These are phyloP conservation scores for Macaria liturata DNA, from an alignment of 2,888 invertebrate species.

Conservation along the genomic window DNA sequence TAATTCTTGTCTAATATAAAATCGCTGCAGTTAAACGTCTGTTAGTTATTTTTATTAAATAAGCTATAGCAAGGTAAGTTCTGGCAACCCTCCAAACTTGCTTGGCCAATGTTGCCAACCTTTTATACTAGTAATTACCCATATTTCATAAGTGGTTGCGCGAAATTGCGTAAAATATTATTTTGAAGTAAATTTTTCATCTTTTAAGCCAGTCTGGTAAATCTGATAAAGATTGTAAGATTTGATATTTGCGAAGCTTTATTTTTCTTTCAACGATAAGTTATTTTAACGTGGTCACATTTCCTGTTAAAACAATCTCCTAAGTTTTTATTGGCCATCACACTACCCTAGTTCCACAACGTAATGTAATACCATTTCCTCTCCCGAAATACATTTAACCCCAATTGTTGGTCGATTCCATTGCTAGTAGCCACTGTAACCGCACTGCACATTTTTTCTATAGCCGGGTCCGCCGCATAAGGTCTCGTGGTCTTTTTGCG, in stretches of 20 bases:
- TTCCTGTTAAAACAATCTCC: too few relatives aligned
- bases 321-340: too few relatives aligned
- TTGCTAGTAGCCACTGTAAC: slow-evolving; percentile 16
- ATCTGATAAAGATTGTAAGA: too few relatives aligned
- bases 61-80: slow-evolving; percentile 19
- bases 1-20: slow-evolving; percentile 5
- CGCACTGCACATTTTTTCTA: slow-evolving; percentile 17
- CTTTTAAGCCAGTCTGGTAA: background rate
- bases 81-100: slow-evolving; percentile 26
- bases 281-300: too few relatives aligned
- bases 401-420: slow-evolving; percentile 11
- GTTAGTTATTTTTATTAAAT: slow-evolving; percentile 18
- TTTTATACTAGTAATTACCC: slow-evolving; percentile 34
- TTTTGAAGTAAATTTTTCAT: background rate
- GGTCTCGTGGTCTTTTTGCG: slow-evolving; percentile 29
- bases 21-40: slow-evolving; percentile 1
- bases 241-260: too few relatives aligned
- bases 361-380: too few relatives aligned
- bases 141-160: slow-evolving; percentile 30
- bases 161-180: slow-evolving; percentile 17
- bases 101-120: slow-evolving; percentile 27
- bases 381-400: slow-evolving; percentile 2
- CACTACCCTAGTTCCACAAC: too few relatives aligned
- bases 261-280: too few relatives aligned
- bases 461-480: slow-evolving; percentile 12